A percentile compares a stretch with the other conserved stretches of the same genome.
Conservation (phyloP, 2,888 invertebrate species). For the Caradrina kadenii region DNA sequence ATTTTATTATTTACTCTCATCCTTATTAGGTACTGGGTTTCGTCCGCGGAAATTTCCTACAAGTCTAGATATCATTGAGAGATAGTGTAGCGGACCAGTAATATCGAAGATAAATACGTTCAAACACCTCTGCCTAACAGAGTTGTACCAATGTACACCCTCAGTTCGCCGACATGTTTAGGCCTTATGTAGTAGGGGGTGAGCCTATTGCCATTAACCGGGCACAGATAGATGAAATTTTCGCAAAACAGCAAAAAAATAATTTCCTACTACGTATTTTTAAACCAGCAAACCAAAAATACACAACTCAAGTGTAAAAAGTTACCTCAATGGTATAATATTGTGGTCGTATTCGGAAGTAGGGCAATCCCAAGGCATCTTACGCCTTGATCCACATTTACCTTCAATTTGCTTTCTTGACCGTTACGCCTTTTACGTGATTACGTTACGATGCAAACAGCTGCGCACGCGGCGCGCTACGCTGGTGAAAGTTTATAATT, state of each 20-base stretch:
- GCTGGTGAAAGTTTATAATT: conserved; percentile 32
- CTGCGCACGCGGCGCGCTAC: neutral
- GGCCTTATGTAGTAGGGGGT: no score
- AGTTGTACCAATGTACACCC: no score
- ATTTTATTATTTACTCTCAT: neutral
- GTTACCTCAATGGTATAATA: conserved; percentile 20
- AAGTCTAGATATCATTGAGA: no score
- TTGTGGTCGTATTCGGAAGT: conserved; percentile 22
- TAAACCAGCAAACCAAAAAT: neutral
- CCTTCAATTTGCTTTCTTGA: conserved; percentile 41
- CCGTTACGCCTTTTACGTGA: conserved; percentile 34
- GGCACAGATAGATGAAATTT: no score
- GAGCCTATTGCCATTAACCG: no score
- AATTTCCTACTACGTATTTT: no score
- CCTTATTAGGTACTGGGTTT: neutral
- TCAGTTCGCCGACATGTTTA: no score
- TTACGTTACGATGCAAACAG: conserved; percentile 15
- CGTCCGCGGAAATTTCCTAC: no score
- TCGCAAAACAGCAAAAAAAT: no score
- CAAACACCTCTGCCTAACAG: no score
- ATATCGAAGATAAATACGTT: no score
- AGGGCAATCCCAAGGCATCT: conserved; percentile 45
- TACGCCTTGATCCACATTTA: conserved; percentile 47
- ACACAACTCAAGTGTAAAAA: conserved; percentile 1
- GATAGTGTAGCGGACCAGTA: no score